Conservation (phyloP, 2,797 vertebrate genomes). For the Peromyscus attwateri region DNA sequence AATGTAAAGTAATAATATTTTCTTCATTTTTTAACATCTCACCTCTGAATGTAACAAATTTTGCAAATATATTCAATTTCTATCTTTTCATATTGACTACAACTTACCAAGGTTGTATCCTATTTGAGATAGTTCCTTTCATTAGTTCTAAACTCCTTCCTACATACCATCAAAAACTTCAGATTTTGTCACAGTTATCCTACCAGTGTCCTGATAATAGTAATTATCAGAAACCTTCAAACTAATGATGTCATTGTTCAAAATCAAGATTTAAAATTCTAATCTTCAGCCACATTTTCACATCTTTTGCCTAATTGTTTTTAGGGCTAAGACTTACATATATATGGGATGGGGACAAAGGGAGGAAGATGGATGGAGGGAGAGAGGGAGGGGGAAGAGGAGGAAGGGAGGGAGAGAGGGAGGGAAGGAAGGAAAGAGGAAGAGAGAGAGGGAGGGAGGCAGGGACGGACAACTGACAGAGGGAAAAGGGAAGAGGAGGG, state of each 20-base stretch:
- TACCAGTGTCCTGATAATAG: neutral
- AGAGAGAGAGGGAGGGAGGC: neutral
- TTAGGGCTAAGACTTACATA: neutral
- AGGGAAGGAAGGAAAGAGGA: neutral
- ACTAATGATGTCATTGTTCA: conserved; percentile 36
- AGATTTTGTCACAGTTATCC: neutral
- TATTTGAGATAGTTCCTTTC: conserved; percentile 35
- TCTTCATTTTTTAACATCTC: neutral
- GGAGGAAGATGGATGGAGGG: neutral
- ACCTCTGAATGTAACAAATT: neutral
- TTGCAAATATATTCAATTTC: conserved; percentile 23
- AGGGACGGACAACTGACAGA: neutral
- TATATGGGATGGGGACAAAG: neutral
- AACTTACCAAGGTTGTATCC: conserved; percentile 63
- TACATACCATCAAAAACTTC: neutral
- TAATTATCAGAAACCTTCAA: conserved; percentile 28
- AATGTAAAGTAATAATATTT: conserved; percentile 54
- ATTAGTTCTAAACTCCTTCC: conserved; percentile 55
- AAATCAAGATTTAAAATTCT: conserved; percentile 26
- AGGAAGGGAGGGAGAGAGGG: neutral
- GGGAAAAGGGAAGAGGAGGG: neutral
- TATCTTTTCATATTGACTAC: neutral
- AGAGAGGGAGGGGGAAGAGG: neutral
- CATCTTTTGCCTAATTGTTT: conserved; percentile 40
- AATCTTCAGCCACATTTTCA: neutral